Evolutionary conservation across 2,797 vertebrate species (phyloP), one percentile per base, ranked within the genome.

Genomic region (Numenius phaeopus): DNA sequence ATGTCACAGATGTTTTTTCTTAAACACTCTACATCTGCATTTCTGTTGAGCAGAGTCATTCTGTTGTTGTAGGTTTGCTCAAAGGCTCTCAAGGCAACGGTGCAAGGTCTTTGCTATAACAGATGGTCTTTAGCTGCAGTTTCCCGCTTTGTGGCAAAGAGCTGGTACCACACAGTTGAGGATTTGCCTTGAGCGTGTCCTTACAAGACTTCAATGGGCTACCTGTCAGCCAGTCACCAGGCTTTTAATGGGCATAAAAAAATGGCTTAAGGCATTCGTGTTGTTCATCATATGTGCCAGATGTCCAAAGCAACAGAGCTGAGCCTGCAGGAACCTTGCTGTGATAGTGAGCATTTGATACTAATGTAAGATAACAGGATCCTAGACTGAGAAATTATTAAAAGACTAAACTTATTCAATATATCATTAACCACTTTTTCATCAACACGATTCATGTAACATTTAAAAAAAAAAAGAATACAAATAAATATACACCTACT

Each of bases 201-300:
- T 90, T 86, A 88, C 83, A 89, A 79, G 80, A 61, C 66, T 93
- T 90, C 62, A n/a, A 3, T 62, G 73, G 62, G 62, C 49, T 97
- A 95, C 94, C 90, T 96, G 93, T 88, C 90, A 95, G 57, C 52
- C 54, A 54, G 90, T 49, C 77, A 82, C 92, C 22, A 27, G 58
- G 54, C 11, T n/a, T 69, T 90, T 69, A 96, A 82, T 69, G 66
- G 72, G 58, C 58, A 61, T 32, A 39, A 85, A 89, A 57, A 78
- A 93, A 84, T 64, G 70, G 34, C 77, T 96, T 75, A 49, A 71
- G 91, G 90, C 90, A 42, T 22, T 96, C 62, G 4, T 30, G 62
- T 62, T 92, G 80, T 61, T 96, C 73, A 39, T 93, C 62, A 18
- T 65, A 58, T 89, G 62, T 92, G 49, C 90, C 96, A 96, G 88